These are phyloP conservation scores for Chloromyia formosa DNA, from an alignment of 2,888 invertebrate genomes.

Conservation along the genomic window DNA sequence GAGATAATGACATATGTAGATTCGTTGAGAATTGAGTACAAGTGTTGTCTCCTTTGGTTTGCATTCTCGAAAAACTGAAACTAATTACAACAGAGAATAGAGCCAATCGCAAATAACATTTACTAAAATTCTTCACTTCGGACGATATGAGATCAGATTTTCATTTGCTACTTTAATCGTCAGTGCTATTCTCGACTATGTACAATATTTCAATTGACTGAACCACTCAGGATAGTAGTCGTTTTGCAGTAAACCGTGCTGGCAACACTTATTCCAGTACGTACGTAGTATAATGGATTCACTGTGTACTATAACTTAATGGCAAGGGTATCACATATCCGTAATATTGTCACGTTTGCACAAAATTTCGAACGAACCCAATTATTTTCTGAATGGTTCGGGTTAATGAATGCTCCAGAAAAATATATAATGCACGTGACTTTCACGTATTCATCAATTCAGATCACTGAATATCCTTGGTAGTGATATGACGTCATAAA, in stretches of 20 bases:
- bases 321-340: conserved; percentile 4
- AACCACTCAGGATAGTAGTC: no score
- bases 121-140: no score
- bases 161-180: no score
- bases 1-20: not conserved
- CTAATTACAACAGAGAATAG: no score
- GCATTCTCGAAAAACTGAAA: no score
- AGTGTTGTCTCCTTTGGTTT: no score
- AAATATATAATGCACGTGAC: not conserved
- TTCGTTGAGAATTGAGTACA: no score
- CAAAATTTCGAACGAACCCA: conserved; percentile 1
- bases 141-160: not conserved
- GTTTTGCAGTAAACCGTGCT: not conserved
- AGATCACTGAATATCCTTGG: no score
- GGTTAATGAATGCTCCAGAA: not conserved
- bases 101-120: not conserved
- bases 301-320: not conserved
- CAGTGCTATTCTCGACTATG: no score
- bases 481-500: no score
- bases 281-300: not conserved
- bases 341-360: conserved; percentile 3
- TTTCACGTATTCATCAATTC: not conserved
- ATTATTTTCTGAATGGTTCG: not conserved
- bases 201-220: no score
- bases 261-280: not conserved